These are phyloP conservation scores for Aurelia aurita complex sp. Pacific DNA, from an alignment of 30 jellyfish, hydroid and myxozoan genomes.

Conservation along the genomic window DNA sequence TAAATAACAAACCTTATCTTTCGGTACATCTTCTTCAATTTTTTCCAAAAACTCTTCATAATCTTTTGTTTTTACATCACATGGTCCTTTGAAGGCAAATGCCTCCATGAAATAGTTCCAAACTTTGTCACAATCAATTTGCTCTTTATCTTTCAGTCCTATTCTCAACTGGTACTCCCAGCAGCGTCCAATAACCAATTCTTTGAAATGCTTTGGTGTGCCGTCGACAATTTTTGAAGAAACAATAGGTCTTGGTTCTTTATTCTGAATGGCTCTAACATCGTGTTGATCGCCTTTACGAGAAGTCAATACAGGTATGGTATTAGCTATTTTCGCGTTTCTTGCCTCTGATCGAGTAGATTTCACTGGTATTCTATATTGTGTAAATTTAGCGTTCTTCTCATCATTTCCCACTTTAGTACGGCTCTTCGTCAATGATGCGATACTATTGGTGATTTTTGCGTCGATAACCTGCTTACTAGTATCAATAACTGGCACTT, in stretches of 20 bases:
- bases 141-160: slow-evolving; percentile 62
- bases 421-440: no score
- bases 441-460: no score
- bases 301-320: background rate
- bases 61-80: slow-evolving; percentile 77
- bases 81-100: slow-evolving; percentile 90
- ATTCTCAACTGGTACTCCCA: slow-evolving; percentile 84
- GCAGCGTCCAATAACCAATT: slow-evolving; percentile 88
- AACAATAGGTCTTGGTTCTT: slow-evolving; percentile 48
- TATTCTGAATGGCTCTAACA: background rate
- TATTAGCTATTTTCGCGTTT: no score
- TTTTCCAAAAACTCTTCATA: slow-evolving; percentile 63
- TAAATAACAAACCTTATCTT: slow-evolving; percentile 60
- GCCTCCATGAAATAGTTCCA: slow-evolving; percentile 82
- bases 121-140: slow-evolving; percentile 72
- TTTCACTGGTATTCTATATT: no score
- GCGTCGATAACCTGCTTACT: no score
- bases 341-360: no score
- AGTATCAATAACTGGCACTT: no score
- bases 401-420: no score
- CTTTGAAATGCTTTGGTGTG: slow-evolving; percentile 82
- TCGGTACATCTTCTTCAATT: slow-evolving; percentile 88
- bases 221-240: slow-evolving; percentile 63
- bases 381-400: no score
- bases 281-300: background rate